Percentiles rank a stretch among this genome's conserved stretches.
Conservation (phyloP, 1,140 invertebrate species). For the Drosophila virilis region DNA sequence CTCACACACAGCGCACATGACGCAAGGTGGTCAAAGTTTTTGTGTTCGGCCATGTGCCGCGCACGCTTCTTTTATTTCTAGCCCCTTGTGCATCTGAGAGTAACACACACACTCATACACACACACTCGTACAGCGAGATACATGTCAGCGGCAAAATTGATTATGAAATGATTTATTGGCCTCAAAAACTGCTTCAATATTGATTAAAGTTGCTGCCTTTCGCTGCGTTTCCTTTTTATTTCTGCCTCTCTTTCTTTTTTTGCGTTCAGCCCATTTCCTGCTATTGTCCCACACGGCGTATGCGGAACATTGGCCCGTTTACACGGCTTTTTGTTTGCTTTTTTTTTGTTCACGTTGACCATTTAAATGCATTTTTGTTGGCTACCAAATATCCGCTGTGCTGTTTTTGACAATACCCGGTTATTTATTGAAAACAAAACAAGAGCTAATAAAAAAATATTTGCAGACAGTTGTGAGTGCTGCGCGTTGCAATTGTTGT, state of each 20-base stretch:
- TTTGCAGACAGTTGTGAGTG: constrained; percentile 4
- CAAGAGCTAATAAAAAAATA: constrained; percentile 8
- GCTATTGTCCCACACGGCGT: constrained; percentile 40
- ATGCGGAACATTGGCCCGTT: constrained; percentile 43
- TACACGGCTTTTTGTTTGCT: constrained; percentile 27
- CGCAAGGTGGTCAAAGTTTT: constrained; percentile 65
- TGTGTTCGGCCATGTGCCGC: constrained; percentile 58
- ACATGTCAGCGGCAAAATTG: constrained; percentile 77
- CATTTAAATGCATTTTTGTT: constrained; percentile 69
- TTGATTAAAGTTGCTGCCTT: constrained; percentile 74
- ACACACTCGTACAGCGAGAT: constrained; percentile 20
- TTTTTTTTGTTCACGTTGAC: constrained; percentile 30
- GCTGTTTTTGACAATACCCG: constrained; percentile 47
- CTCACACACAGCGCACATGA: constrained; percentile 39
- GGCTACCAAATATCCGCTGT: constrained; percentile 56
- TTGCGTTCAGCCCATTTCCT: constrained; percentile 50
- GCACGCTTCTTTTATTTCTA: constrained; percentile 33
- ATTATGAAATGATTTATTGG: constrained; percentile 83
- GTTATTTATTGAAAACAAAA: constrained; percentile 46
- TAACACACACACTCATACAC: constrained; percentile 10
- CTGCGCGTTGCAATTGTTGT: constrained; percentile 2
- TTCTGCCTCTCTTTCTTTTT: constrained; percentile 18
- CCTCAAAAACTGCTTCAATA: constrained; percentile 81
- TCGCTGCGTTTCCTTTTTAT: constrained; percentile 7
- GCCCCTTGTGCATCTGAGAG: constrained; percentile 28